Evolutionary conservation across 2,888 invertebrate genomes (phyloP).

Genomic region (Syrista parreyssii): DNA sequence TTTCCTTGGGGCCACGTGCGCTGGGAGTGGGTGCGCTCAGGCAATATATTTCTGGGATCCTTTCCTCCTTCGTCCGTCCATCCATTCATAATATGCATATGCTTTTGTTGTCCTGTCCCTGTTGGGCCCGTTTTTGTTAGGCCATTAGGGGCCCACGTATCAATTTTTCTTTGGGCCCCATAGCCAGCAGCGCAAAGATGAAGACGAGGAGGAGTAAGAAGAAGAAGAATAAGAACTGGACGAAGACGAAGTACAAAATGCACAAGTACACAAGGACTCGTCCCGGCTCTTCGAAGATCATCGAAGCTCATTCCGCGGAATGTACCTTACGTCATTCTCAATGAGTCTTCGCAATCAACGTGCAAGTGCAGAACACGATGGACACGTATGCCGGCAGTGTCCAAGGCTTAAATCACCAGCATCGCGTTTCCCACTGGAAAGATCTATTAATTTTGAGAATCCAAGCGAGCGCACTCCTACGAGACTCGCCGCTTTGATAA

Average conservation of each 20-base stretch:
- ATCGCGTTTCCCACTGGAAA: conserved; percentile 23
- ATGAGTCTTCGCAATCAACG: neutral
- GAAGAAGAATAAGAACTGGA: neutral
- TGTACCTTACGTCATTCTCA: neutral
- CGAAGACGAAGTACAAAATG: neutral
- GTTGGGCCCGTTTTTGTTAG: conserved; percentile 56
- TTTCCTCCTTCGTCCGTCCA: conserved; percentile 53
- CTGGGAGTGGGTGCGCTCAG: conserved; percentile 55
- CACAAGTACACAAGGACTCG: neutral
- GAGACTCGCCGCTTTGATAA: conserved; percentile 41
- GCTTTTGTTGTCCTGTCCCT: conserved; percentile 59
- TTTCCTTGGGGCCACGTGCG: conserved; percentile 43
- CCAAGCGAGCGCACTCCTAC: conserved; percentile 24
- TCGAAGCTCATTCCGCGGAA: neutral
- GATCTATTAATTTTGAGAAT: conserved; percentile 25
- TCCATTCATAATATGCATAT: conserved; percentile 62
- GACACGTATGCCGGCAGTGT: neutral
- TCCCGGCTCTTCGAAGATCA: neutral
- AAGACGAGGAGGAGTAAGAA: neutral
- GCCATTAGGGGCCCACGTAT: conserved; percentile 61
- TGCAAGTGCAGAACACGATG: neutral
- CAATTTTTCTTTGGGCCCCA: conserved; percentile 55
- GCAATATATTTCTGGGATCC: conserved; percentile 60
- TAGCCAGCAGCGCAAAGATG: neutral
- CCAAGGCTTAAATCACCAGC: conserved; percentile 17